Evolutionary conservation across 2,113 vertebrate genomes (phyloP).

Genomic region (Patagioenas fasciata): DNA sequence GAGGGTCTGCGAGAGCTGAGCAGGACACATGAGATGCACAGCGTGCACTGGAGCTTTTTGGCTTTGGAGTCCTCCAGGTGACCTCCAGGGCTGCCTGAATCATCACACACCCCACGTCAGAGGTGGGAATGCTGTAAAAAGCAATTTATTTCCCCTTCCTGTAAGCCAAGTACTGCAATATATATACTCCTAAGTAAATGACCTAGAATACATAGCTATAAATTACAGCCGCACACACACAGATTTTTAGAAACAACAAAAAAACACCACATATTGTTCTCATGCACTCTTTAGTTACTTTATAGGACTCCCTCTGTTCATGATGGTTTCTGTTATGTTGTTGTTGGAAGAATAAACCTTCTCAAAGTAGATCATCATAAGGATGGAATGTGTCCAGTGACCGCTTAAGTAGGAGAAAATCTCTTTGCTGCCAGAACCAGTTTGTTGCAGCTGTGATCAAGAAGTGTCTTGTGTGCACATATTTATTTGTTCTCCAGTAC

Average conservation of each 20-base stretch:
- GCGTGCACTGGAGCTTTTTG: neutral
- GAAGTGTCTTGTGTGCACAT: neutral
- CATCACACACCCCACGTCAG: neutral
- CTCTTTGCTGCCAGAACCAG: slow-evolving; percentile 20
- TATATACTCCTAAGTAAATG: neutral
- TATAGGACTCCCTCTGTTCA: neutral
- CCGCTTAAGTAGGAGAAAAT: slow-evolving; percentile 18
- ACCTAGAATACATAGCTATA: neutral
- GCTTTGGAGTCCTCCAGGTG: neutral
- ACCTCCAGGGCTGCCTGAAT: neutral
- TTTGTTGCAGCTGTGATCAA: slow-evolving; percentile 32
- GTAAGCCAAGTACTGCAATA: neutral
- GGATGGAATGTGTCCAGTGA: slow-evolving; percentile 36
- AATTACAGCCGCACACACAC: neutral
- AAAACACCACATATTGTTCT: neutral
- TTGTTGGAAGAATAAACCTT: slow-evolving; percentile 43
- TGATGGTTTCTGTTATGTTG: slow-evolving; percentile 18
- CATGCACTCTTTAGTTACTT: neutral
- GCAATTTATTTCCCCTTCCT: neutral
- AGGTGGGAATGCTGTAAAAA: neutral
- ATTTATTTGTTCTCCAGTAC: slow-evolving; percentile 10
- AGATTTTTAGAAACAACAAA: neutral
- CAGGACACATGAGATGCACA: fast-evolving
- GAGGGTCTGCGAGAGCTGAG: neutral
- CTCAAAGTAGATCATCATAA: slow-evolving; percentile 20